Base-by-base conservation (phyloP, 2,888 invertebrate genomes). In the Gortyna flavago region DNA sequence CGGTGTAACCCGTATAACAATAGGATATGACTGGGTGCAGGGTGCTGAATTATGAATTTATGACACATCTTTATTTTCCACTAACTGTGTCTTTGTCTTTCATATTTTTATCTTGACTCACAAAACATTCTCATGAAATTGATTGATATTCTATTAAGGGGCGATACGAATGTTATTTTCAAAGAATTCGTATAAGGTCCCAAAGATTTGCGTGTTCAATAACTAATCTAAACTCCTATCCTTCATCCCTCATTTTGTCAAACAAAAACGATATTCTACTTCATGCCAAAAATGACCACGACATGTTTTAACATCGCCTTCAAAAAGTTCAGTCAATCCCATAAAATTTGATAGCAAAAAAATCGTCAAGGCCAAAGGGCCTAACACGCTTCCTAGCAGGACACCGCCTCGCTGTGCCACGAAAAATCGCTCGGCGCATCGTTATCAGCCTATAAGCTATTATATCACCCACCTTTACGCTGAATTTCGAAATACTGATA, bases 401-500 rank as follows among this genome's bases (percentile, higher is more conserved):
- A 92, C 91, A 41, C 92, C 90, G 79, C 89, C 86, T 88, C 13
- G 25, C 21, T 54, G 54, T 21, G 67, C 72, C 38, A 85, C 76
- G 38, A 80, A 85, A 78, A 84, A 70, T 76, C 73, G 80, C 81
- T 79, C 81, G 80, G 84, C 89, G 87, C 91, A 90, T 78, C 67
- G 83, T 89, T 92, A 92, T 92, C 91, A 79, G 67, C 16, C 76
- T 80, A 81, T 88, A 85, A 81, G 69, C 16, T 85, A 88, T 91
- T 92, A 91, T 91, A 95, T 95, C 95, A 92, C 92, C 90, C 88
- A 93, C 92, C 92, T 95, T 93, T 95, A 94, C 94, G 88, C 85
- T 93, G 95, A 94, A 95, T 95, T 95, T 96, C 93, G 93, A 95
- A 95, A 95, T 88, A 79, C 66, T 86, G 95, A 96, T 96, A 95